Percentiles rank a stretch among this genome's conserved stretches.
phyloP scores from a whole-genome alignment of 2,797 vertebrate species.

The Salmo trutta region DNA sequence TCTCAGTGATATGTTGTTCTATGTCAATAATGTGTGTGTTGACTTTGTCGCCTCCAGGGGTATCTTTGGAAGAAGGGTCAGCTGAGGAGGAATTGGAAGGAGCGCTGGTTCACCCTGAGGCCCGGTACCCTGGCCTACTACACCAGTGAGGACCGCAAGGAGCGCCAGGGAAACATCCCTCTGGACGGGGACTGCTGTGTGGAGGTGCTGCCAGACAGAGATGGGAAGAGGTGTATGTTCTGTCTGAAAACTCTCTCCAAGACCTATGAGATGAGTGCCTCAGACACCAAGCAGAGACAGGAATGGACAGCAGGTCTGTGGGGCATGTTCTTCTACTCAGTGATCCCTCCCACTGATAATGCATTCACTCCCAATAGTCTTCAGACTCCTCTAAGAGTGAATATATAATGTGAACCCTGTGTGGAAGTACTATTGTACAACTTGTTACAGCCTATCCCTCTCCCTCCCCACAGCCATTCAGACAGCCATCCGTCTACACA shows the following conservation, averaged over 20 bases:
- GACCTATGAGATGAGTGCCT: constrained; percentile 95
- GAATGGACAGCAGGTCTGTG: constrained; percentile 91
- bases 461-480: constrained; percentile 83
- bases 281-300: constrained; percentile 95
- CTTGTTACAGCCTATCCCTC: not conserved
- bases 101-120: constrained; percentile 94
- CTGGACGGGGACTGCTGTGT: constrained; percentile 93
- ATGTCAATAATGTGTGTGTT: too few relatives aligned
- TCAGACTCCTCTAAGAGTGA: too few relatives aligned
- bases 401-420: too few relatives aligned
- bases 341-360: too few relatives aligned
- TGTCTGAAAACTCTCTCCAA: constrained; percentile 93
- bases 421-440: too few relatives aligned
- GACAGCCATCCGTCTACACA: constrained; percentile 88
- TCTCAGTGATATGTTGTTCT: too few relatives aligned
- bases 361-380: too few relatives aligned
- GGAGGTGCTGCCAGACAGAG: constrained; percentile 92
- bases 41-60: constrained; percentile 73
- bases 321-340: too few relatives aligned
- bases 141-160: constrained; percentile 89
- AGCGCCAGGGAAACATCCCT: constrained; percentile 86
- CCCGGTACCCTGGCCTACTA: constrained; percentile 89
- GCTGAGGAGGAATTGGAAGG: constrained; percentile 93
- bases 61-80: constrained; percentile 97
- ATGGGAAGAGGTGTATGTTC: constrained; percentile 98